Percentiles rank a stretch among this genome's conserved stretches.
phyloP scores from a whole-genome alignment of 2,113 vertebrate species.

The Nannospalax galili region DNA sequence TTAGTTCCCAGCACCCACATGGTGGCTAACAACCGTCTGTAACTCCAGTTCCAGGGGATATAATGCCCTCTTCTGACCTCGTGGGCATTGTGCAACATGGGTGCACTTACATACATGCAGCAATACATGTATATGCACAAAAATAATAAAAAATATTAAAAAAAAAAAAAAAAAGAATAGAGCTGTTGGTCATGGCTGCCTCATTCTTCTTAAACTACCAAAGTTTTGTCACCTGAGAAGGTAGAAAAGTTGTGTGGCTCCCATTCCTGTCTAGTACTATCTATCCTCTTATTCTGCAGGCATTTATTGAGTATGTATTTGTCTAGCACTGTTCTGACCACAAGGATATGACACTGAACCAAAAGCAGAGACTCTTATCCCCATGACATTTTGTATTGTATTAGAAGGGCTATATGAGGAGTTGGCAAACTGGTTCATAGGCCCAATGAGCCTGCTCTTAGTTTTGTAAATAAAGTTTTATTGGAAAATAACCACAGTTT shows the following conservation, averaged over 20 bases:
- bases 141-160: no score
- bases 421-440: background rate
- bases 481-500: background rate
- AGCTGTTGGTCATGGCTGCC: background rate
- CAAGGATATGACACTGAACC: background rate
- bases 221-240: background rate
- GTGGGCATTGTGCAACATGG: no score
- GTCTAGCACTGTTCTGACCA: background rate
- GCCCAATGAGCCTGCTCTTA: background rate
- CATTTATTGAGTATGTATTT: background rate
- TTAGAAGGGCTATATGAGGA: background rate
- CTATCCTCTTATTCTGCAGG: background rate
- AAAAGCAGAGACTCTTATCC: background rate
- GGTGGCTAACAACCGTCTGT: no score
- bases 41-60: no score
- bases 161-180: background rate
- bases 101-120: no score
- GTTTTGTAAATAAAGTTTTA: conserved; percentile 38
- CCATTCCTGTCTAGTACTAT: background rate
- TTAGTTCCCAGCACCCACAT: no score
- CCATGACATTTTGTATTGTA: background rate
- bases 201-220: background rate
- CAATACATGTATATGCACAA: no score
- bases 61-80: no score
- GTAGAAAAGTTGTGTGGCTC: background rate